phyloP scores from a whole-genome alignment of 2,113 vertebrate species.

The Xerus inauris region DNA sequence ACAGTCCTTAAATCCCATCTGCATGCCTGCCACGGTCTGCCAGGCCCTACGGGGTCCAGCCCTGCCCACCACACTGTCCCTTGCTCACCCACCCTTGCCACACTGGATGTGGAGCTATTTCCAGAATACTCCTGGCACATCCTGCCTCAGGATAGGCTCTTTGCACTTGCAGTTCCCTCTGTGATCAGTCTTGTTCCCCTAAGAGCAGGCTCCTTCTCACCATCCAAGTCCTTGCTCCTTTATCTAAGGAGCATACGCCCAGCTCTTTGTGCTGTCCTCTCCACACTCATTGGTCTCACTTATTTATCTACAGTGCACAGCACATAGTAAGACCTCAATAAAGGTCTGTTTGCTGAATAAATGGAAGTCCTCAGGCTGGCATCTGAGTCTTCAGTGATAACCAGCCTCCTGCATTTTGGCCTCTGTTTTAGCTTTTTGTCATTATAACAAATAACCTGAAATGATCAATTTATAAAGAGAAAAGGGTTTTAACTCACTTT shows the following conservation, averaged over 20 bases:
- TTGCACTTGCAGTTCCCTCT: neutral
- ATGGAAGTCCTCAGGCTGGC: neutral
- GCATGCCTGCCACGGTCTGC: fast-evolving
- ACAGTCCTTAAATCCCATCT: neutral
- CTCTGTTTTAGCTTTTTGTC: neutral
- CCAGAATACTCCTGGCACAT: fast-evolving
- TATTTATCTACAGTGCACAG: neutral
- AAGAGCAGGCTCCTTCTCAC: fast-evolving
- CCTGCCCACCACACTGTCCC: neutral
- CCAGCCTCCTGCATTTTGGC: neutral
- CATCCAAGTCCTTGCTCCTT: neutral
- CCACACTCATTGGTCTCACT: neutral
- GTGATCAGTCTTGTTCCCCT: neutral
- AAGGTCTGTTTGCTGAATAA: neutral
- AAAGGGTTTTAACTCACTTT: neutral
- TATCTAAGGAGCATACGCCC: neutral
- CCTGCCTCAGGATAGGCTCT: neutral
- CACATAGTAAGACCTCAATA: neutral
- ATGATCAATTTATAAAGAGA: neutral
- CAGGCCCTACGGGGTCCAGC: fast-evolving
- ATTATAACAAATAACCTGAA: neutral
- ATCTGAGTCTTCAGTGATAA: neutral
- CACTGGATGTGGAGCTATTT: too few relatives aligned
- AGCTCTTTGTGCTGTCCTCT: fast-evolving
- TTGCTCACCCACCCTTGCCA: neutral